These are phyloP conservation scores for Protonemura montana DNA, from an alignment of 2,888 invertebrate species.

Conservation along the genomic window DNA sequence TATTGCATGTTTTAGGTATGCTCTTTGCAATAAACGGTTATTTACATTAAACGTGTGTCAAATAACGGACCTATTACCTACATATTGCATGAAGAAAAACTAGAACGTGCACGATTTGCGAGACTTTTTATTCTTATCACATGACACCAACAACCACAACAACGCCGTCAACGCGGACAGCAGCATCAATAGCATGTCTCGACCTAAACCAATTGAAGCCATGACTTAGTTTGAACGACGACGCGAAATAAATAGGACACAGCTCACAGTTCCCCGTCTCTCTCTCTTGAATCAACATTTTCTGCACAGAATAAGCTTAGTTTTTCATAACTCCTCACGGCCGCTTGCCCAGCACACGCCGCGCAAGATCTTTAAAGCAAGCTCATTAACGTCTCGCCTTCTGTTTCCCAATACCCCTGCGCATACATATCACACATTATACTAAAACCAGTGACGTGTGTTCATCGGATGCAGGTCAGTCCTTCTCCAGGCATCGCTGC, in stretches of 20 bases:
- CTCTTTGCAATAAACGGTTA: neutral
- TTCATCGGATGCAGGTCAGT: conserved; percentile 58
- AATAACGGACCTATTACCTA: neutral
- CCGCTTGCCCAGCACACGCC: neutral
- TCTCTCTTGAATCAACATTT: neutral
- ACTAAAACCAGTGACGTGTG: neutral
- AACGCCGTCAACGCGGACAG: neutral
- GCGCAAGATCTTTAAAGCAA: neutral
- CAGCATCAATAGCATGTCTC: neutral
- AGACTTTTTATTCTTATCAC: neutral
- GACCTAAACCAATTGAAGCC: too few species aligned
- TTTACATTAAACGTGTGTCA: conserved; percentile 1
- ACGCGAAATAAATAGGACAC: neutral
- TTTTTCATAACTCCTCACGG: neutral
- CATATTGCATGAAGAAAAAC: neutral
- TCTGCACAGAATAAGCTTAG: neutral
- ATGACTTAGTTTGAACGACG: neutral
- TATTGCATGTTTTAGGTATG: conserved; percentile 8
- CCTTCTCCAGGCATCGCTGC: conserved; percentile 55
- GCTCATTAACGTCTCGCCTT: neutral
- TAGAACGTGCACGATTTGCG: neutral
- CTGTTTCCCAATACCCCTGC: neutral
- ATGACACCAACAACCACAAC: neutral
- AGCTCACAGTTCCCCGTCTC: neutral
- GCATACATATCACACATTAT: neutral